Percentiles rank a stretch among this genome's conserved stretches.
These are phyloP conservation scores for Eupeodes luniger DNA, from an alignment of 2,888 invertebrate species.

Conservation along the genomic window DNA sequence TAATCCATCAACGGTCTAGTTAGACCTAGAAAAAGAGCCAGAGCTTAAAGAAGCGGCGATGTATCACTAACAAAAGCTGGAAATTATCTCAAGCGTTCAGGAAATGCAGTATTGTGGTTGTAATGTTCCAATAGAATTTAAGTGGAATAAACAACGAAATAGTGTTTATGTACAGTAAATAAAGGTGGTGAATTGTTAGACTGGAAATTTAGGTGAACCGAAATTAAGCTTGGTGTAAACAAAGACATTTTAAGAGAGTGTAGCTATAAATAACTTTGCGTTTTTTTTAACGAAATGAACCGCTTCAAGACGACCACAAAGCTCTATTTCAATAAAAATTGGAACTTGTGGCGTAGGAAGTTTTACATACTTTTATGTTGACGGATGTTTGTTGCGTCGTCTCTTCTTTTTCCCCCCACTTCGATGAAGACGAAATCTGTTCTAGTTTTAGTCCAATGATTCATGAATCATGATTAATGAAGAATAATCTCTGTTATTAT, in stretches of 20 bases:
- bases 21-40: background rate
- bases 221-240: background rate
- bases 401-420: too few species aligned
- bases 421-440: too few species aligned
- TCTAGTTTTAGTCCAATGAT: too few species aligned
- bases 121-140: constrained; percentile 39
- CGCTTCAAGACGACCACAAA: too few species aligned
- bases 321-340: too few species aligned
- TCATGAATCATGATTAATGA: too few species aligned
- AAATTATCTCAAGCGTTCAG: constrained; percentile 51
- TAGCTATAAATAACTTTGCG: too few species aligned
- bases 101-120: constrained; percentile 43
- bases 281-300: too few species aligned
- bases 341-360: too few species aligned
- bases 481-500: too few species aligned
- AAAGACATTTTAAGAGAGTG: background rate
- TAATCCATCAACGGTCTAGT: constrained; percentile 26
- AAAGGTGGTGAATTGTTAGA: background rate
- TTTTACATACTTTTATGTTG: too few species aligned
- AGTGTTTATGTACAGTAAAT: background rate
- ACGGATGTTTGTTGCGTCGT: too few species aligned
- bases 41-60: constrained; percentile 30
- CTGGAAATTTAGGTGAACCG: background rate
- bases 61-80: constrained; percentile 47
- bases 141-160: constrained; percentile 41